Evolutionary conservation across 2,797 vertebrate genomes (phyloP).

Genomic region (Paguma larvata): DNA sequence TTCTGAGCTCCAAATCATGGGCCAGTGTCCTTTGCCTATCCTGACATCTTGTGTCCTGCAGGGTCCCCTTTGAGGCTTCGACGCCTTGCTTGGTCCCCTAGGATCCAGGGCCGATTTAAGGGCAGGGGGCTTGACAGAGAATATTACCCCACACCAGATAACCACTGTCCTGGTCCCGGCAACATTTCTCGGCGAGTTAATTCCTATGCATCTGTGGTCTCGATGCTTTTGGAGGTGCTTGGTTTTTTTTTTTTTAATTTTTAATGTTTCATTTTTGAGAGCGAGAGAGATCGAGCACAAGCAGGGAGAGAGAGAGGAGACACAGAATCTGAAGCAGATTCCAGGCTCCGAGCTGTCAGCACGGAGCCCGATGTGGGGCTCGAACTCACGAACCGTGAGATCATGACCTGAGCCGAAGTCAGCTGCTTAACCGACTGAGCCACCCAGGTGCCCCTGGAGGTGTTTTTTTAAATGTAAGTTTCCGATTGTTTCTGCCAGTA

Average conservation of each 20-base stretch:
- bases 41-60: neutral
- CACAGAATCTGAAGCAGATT: too few species aligned
- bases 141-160: neutral
- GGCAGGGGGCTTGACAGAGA: neutral
- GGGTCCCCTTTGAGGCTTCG: neutral
- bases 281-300: too few species aligned
- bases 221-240: neutral
- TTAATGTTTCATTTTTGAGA: too few species aligned
- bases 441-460: too few species aligned
- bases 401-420: too few species aligned
- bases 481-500: neutral
- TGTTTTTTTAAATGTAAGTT: neutral
- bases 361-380: too few species aligned
- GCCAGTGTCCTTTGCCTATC: neutral
- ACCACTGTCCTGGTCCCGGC: neutral
- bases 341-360: too few species aligned
- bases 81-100: neutral
- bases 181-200: neutral
- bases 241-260: too few species aligned
- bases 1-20: neutral
- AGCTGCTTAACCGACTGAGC: too few species aligned
- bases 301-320: too few species aligned
- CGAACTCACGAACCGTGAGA: too few species aligned
- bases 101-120: neutral
- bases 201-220: neutral